These are phyloP conservation scores for Linepithema humile DNA, from an alignment of 1,140 invertebrate species.

Conservation along the genomic window DNA sequence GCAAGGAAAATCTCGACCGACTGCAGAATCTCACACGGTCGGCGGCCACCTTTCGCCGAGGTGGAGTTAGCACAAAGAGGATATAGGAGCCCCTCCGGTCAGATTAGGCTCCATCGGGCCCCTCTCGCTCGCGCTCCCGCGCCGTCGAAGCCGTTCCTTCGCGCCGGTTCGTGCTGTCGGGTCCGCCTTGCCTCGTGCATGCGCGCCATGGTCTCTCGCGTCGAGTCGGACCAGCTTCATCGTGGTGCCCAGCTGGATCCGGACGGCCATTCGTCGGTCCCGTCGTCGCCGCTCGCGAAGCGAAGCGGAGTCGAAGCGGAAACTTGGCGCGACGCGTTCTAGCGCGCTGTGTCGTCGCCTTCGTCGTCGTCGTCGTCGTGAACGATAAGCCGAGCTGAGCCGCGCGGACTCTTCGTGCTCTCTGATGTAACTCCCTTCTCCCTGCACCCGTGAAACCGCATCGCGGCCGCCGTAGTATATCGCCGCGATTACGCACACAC, in stretches of 20 bases:
- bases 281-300: conserved; percentile 25
- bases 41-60: conserved; percentile 32
- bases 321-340: conserved; percentile 24
- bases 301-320: conserved; percentile 30
- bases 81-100: conserved; percentile 67
- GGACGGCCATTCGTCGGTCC: conserved; percentile 52
- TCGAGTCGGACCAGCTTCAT: conserved; percentile 67
- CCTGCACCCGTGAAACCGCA: conserved; percentile 65
- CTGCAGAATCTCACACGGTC: background rate
- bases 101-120: conserved; percentile 65
- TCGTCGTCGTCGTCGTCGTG: conserved; percentile 13
- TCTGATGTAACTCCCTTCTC: conserved; percentile 47
- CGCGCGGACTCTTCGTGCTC: background rate
- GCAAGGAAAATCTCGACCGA: conserved; percentile 11
- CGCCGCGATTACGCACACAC: conserved; percentile 67
- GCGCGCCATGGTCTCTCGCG: conserved; percentile 66
- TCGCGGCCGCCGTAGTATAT: conserved; percentile 56
- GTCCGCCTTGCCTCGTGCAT: conserved; percentile 65
- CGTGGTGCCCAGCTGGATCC: conserved; percentile 64
- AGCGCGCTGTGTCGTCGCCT: conserved; percentile 11
- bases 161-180: conserved; percentile 66
- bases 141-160: conserved; percentile 63
- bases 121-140: conserved; percentile 62
- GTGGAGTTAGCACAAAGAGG: conserved; percentile 59
- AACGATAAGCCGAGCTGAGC: conserved; percentile 51